Conservation (phyloP, 30 jellyfish, hydroid and myxozoan species). For the Mastigias papua region DNA sequence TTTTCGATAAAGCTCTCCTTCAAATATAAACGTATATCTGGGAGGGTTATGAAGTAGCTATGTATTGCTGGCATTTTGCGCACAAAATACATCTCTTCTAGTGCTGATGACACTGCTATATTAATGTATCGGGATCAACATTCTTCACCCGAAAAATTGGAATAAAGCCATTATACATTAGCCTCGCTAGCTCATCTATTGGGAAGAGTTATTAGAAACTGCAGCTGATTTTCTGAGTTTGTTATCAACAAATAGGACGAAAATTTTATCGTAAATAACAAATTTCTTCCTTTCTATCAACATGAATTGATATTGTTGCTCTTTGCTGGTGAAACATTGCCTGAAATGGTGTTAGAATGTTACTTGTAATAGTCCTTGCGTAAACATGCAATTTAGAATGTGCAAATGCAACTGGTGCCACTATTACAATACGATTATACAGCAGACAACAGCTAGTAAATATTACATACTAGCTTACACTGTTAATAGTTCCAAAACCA, state of each 20-base stretch:
- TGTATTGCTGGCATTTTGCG: too few relatives aligned
- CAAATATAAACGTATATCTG: too few relatives aligned
- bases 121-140: too few relatives aligned
- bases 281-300: background rate
- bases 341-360: background rate
- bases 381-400: background rate
- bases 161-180: too few relatives aligned
- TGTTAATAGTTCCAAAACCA: too few relatives aligned
- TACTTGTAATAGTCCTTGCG: background rate
- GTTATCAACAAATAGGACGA: background rate
- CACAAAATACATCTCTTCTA: too few relatives aligned
- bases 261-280: background rate
- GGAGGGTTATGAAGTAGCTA: too few relatives aligned
- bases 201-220: background rate
- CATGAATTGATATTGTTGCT: background rate
- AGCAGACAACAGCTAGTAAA: background rate
- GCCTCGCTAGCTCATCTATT: too few relatives aligned
- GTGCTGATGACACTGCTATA: too few relatives aligned
- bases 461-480: background rate
- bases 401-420: background rate
- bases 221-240: background rate
- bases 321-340: background rate
- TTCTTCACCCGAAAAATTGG: too few relatives aligned
- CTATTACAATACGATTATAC: background rate
- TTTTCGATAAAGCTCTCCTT: too few relatives aligned